Evolutionary conservation across 2,888 invertebrate species (phyloP), one percentile per base, ranked within the genome.

Genomic region (Bugula neritina): DNA sequence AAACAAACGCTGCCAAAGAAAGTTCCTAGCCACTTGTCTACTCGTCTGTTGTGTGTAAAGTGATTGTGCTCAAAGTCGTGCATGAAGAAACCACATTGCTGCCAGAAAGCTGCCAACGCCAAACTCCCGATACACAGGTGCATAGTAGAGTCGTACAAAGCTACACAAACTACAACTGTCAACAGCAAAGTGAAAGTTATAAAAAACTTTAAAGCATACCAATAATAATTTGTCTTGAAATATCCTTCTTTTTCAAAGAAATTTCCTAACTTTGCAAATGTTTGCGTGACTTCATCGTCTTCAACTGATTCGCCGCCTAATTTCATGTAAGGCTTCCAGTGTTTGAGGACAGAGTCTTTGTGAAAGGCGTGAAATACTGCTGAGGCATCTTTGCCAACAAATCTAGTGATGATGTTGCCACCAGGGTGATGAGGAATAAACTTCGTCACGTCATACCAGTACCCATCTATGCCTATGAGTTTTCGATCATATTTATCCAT

Each of bases 41-140:
- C 35, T 10, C 25, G 35, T 29, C 73, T 54, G 63, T 72, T 63
- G 34, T 71, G 73, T 3, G 63, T 54, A 3, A 69, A 35, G 34
- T 73, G 73, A 43, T 35, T 73, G 69, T 73, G 73, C 73, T 74
- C 74, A 52, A 72, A 71, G 63, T 73, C 73, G 57, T 73, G 73
- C 71, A 73, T 74, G 71, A 73, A 70, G 57, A 73, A 73, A 17
- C 73, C 73, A 52, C 73, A 73, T 35, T 73, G 73, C 31, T 73
- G 73, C 73, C 73, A 73, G 63, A 73, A 73, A 35, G 69, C 25
- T 13, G 73, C 73, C 1, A 73, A 54, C 10, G 71, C 52, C 13
- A 73, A 3, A 31, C 35, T 71, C 17, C 71, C 73, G 17, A 72
- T 23, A 29, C 35, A 72, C 54, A 54, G 57, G 23, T 17, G 5